Evolutionary conservation across 2,113 vertebrate species (phyloP).

Genomic region (Malurus elegans): DNA sequence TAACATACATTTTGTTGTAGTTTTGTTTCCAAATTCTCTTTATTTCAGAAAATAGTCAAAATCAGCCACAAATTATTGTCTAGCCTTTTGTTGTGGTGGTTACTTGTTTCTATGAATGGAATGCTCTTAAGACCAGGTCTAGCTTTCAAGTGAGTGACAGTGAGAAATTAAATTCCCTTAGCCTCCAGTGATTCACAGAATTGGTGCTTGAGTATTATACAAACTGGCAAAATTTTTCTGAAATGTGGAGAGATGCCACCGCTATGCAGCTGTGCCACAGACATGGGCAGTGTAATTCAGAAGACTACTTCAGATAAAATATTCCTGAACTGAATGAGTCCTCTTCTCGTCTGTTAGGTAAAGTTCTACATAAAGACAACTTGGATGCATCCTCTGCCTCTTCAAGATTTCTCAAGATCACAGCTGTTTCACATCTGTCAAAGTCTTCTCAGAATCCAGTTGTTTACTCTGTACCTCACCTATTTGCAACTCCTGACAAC

Average conservation of each 20-base stretch:
- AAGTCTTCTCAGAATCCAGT: background rate
- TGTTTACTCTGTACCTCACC: background rate
- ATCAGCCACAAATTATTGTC: background rate
- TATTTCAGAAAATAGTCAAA: slow-evolving; percentile 1
- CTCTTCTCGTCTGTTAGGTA: background rate
- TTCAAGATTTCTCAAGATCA: background rate
- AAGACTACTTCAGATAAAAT: background rate
- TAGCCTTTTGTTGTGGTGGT: background rate
- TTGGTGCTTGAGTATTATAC: background rate
- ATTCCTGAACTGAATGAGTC: background rate
- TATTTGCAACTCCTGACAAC: background rate
- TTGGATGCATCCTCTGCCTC: background rate
- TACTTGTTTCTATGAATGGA: background rate
- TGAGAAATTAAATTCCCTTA: background rate
- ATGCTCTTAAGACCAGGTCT: background rate
- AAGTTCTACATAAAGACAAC: background rate
- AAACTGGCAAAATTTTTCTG: background rate
- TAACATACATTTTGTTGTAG: slow-evolving; percentile 27
- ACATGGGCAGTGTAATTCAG: background rate
- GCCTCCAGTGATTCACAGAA: background rate
- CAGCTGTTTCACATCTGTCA: background rate
- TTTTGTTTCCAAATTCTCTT: background rate
- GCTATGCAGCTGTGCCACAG: background rate
- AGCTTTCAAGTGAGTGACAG: background rate
- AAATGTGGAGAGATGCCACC: background rate